Conservation (phyloP, 2,797 vertebrate species). For the Todus mexicanus region DNA sequence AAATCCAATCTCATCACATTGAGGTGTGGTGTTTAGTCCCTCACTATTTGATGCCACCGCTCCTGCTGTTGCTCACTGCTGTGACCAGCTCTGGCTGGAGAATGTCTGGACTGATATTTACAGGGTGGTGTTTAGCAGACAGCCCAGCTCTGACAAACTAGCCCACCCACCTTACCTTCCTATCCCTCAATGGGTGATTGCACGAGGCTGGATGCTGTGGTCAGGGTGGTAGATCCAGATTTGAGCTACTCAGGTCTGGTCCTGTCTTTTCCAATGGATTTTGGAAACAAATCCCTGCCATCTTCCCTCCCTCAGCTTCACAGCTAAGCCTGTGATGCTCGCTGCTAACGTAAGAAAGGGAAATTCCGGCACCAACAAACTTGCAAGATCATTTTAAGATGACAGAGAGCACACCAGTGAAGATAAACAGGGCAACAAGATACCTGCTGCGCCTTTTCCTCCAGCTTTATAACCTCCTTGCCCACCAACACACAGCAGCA, state of each 20-base stretch:
- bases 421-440: background rate
- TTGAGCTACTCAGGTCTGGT: background rate
- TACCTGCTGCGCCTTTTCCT: background rate
- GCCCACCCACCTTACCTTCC: background rate
- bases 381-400: background rate
- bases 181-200: rapidly evolving
- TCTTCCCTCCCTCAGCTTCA: background rate
- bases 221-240: background rate
- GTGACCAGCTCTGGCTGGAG: background rate
- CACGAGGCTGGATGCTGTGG: rapidly evolving
- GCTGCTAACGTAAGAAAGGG: background rate
- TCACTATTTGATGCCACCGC: background rate
- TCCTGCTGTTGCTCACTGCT: background rate
- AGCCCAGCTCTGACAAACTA: background rate
- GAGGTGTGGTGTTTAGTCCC: background rate
- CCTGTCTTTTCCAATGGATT: background rate
- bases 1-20: background rate
- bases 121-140: background rate
- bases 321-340: background rate
- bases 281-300: background rate
- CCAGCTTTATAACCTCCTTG: background rate
- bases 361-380: background rate
- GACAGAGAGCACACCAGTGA: background rate
- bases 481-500: background rate
- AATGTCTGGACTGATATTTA: background rate